phyloP scores from a whole-genome alignment of 1,140 invertebrate genomes.

The Ceratina japonica region DNA sequence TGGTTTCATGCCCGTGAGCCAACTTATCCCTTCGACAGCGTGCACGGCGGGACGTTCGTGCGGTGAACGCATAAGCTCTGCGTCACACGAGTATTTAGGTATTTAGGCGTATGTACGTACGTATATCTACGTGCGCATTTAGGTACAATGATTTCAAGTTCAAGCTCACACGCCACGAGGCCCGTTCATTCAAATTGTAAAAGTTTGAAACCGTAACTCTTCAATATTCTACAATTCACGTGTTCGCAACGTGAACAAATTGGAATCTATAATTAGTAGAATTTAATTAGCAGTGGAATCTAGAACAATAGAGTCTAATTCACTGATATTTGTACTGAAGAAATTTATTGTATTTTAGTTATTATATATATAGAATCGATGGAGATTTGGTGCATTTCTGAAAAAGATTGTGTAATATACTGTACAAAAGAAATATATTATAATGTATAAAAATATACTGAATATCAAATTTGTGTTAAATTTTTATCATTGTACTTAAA shows the following conservation, averaged over 20 bases:
- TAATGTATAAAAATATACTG: no score
- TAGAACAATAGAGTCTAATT: no score
- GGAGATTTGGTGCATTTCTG: no score
- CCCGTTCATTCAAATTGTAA: slow-evolving; percentile 37
- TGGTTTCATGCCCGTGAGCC: not conserved
- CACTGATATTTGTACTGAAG: no score
- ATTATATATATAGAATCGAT: no score
- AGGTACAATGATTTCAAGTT: slow-evolving; percentile 60
- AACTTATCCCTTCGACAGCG: not conserved
- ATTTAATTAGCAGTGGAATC: no score
- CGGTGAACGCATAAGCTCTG: slow-evolving; percentile 28
- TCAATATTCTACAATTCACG: no score
- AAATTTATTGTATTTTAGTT: no score
- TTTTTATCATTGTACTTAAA: no score
- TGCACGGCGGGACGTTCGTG: slow-evolving; percentile 15
- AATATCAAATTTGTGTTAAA: no score
- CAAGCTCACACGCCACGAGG: slow-evolving; percentile 59
- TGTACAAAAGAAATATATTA: no score
- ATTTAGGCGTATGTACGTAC: slow-evolving; percentile 48
- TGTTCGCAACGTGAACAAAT: not conserved
- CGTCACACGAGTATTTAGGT: slow-evolving; percentile 41
- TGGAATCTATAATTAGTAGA: not conserved
- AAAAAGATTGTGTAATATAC: no score
- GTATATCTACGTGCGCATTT: slow-evolving; percentile 43
- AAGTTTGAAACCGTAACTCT: not conserved